phyloP scores from a whole-genome alignment of 2,797 vertebrate genomes.

The Brachyalestes nurse region DNA sequence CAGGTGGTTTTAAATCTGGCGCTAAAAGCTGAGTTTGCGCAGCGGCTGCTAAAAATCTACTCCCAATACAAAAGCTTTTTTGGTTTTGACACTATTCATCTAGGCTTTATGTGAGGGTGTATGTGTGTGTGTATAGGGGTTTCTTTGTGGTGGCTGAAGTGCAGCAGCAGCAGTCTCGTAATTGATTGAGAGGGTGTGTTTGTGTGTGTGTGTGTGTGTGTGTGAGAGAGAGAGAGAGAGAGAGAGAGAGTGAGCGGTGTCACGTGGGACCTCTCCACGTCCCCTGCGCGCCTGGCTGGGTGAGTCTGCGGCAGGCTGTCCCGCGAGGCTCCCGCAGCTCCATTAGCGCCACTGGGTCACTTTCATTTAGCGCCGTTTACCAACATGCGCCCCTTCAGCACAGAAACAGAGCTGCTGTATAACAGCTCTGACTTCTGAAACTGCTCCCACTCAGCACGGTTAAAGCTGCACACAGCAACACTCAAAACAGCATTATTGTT shows the following conservation, averaged over 20 bases:
- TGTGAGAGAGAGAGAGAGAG: too few relatives aligned
- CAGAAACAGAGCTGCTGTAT: slow-evolving; percentile 8
- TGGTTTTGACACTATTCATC: background rate
- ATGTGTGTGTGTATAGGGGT: background rate
- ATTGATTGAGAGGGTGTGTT: slow-evolving; percentile 59
- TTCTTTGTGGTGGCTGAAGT: background rate
- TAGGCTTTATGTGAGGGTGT: background rate
- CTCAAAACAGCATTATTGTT: too few relatives aligned
- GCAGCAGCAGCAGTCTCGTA: slow-evolving; percentile 44
- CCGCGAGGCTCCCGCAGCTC: slow-evolving; percentile 58
- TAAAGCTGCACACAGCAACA: too few relatives aligned
- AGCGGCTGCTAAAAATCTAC: background rate
- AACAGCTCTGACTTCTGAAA: background rate
- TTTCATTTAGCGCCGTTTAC: slow-evolving; percentile 65
- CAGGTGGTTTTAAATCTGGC: slow-evolving; percentile 51
- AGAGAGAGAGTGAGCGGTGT: slow-evolving; percentile 24
- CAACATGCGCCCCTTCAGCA: slow-evolving; percentile 45
- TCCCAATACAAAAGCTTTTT: background rate
- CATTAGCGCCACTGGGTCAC: slow-evolving; percentile 59
- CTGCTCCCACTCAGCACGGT: background rate
- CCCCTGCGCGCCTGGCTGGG: slow-evolving; percentile 47
- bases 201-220: too few relatives aligned
- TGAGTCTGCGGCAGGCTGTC: slow-evolving; percentile 63
- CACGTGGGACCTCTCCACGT: slow-evolving; percentile 42
- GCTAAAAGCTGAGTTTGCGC: slow-evolving; percentile 20